These are phyloP conservation scores for Dicerorhinus sumatrensis DNA, from an alignment of 2,113 vertebrate species.

Conservation along the genomic window DNA sequence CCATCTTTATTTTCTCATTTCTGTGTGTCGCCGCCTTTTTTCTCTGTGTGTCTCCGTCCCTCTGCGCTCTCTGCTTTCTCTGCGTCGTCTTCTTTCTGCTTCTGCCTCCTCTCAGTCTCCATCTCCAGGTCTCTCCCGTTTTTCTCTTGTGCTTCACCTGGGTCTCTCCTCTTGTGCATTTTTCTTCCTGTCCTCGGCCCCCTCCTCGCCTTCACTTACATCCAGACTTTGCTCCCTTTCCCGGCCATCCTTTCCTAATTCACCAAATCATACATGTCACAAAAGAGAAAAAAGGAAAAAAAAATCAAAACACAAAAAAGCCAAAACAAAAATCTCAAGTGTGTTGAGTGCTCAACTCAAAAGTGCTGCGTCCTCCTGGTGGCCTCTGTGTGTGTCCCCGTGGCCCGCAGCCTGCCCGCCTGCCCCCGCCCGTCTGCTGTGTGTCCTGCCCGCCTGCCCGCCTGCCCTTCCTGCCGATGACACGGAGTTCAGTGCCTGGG, in stretches of 20 bases:
- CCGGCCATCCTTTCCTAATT: conserved; percentile 40
- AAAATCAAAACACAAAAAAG: conserved; percentile 76
- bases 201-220: conserved; percentile 22
- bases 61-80: not conserved
- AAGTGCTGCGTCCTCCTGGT: conserved; percentile 94
- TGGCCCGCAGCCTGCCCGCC: conserved; percentile 90
- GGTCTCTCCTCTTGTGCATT: not conserved
- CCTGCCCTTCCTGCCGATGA: conserved; percentile 69
- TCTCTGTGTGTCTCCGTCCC: not conserved
- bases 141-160: conserved; percentile 61
- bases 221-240: not conserved
- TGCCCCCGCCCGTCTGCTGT: conserved; percentile 87
- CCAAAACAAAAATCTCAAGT: conserved; percentile 88
- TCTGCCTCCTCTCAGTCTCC: conserved; percentile 66
- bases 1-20: conserved; percentile 78
- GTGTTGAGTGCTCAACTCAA: too few relatives aligned
- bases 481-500: conserved; percentile 96
- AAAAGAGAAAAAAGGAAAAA: conserved; percentile 84
- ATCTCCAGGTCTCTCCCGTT: not conserved
- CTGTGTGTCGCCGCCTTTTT: rapidly evolving
- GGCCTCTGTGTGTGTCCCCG: conserved; percentile 94
- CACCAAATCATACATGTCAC: conserved; percentile 86
- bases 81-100: not conserved
- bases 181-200: conserved; percentile 60
- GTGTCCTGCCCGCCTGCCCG: conserved; percentile 90